Conservation (phyloP, 2,113 vertebrate genomes). For the Nibea albiflora region DNA sequence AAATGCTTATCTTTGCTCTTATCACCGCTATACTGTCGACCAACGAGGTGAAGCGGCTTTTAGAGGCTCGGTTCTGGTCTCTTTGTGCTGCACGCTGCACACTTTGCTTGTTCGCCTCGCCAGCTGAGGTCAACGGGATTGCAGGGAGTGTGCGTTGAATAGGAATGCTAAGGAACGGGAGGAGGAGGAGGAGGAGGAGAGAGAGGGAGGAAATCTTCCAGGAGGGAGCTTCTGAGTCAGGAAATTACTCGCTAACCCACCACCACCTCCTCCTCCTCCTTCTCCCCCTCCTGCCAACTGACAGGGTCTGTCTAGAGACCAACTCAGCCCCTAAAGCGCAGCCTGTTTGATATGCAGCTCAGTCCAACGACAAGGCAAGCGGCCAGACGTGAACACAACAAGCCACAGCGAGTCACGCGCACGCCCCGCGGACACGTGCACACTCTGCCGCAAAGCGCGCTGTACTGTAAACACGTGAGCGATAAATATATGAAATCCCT, state of each 20-base stretch:
- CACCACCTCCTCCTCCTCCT: not conserved
- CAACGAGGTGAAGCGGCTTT: constrained; percentile 60
- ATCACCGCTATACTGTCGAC: constrained; percentile 44
- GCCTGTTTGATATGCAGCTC: constrained; percentile 79
- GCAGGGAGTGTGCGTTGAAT: constrained; percentile 60
- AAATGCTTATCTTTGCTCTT: constrained; percentile 64
- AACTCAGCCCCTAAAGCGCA: constrained; percentile 51
- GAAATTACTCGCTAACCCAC: constrained; percentile 67
- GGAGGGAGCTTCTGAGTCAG: constrained; percentile 68
- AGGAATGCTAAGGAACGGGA: constrained; percentile 49
- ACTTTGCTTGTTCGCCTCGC: constrained; percentile 54
- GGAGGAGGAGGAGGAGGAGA: constrained; percentile 13
- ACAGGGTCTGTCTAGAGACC: constrained; percentile 62
- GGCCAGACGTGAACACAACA: constrained; percentile 51
- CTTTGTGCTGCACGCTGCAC: constrained; percentile 53
- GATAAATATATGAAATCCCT: constrained; percentile 18
- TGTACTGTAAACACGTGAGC: constrained; percentile 16
- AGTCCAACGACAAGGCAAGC: constrained; percentile 28
- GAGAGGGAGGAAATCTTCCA: constrained; percentile 63
- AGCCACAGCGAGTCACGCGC: not conserved
- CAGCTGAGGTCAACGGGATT: constrained; percentile 66
- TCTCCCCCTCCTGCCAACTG: constrained; percentile 30
- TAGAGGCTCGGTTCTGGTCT: constrained; percentile 42
- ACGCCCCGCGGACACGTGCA: not conserved
- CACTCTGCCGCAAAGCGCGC: not conserved